Base-by-base conservation (phyloP, 2,797 vertebrate genomes). In the Sphenodon punctatus region DNA sequence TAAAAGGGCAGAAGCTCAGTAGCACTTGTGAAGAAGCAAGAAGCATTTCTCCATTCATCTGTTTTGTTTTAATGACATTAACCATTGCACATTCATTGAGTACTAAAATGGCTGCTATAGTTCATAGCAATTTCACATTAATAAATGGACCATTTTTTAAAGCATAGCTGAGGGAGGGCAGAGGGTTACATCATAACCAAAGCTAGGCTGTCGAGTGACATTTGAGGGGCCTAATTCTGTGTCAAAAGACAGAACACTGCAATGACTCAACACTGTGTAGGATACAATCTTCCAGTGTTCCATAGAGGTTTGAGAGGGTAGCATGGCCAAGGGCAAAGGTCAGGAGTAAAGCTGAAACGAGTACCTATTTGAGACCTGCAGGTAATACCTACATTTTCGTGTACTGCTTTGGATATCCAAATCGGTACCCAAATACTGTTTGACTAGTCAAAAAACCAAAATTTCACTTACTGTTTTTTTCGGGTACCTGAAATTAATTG, bases 91-190 rank as follows among this genome's bases (percentile, higher is more conserved):
- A 91, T 70, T 68, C 17, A 4, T 58, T 84, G 85, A 90, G 81
- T 49, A 43, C 74, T 67, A 75, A 87, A 92, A 84, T 70, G 84
- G 73, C 79, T 83, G 67, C 63, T 83, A 86, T 88, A 83, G 75
- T 92, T 86, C 89, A 63, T 27, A 59, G 83, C 90, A 88, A 89
- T 91, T 36, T 36, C 58, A 55, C 55, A 58, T 58, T 92, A 92
- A 89, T 68, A 4, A 77, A 65, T 3, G 56, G 88, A 73, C 69
- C 92, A 81, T 91, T 85, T 89, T 82, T 74, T 2, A 6, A 58
- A 53, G 75, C 27, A 69, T 76, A 22, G 78, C 73, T 10, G 67
- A 59, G 1, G 1, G 78, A 68, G 39, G 78, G 73, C 3, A 39
- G 10, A 82, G 67, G 89, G 81, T 73, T 86, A 70, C 60, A 59